Conservation (phyloP, 2,113 vertebrate species). For the Odontesthes bonariensis region DNA sequence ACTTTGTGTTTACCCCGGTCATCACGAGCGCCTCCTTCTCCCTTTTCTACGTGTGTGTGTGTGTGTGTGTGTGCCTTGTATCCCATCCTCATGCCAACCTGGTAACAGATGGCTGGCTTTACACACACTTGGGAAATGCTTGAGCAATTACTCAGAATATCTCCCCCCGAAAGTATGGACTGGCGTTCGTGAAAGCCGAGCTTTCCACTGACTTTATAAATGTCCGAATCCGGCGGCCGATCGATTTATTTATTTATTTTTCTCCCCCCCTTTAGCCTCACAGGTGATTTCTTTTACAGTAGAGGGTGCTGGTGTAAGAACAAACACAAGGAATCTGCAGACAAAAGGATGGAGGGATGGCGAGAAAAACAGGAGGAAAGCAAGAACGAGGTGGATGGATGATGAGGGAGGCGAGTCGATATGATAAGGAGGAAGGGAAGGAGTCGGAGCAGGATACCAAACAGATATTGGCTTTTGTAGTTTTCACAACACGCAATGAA, state of each 20-base stretch:
- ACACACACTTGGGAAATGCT: conserved; percentile 23
- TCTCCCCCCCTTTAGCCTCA: neutral
- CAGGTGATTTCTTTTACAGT: conserved; percentile 28
- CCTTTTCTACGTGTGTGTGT: conserved; percentile 28
- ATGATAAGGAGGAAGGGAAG: neutral
- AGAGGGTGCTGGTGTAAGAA: conserved; percentile 46
- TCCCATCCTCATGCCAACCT: conserved; percentile 16
- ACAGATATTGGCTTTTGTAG: neutral
- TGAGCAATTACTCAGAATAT: neutral
- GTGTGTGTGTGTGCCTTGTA: conserved; percentile 27
- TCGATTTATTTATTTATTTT: too few species aligned
- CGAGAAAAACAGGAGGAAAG: neutral
- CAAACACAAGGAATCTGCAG: conserved; percentile 9
- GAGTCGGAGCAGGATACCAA: neutral
- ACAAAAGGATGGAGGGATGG: conserved; percentile 35
- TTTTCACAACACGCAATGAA: conserved; percentile 5
- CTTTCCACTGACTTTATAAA: too few species aligned
- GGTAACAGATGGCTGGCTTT: conserved; percentile 39
- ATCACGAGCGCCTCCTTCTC: conserved; percentile 43
- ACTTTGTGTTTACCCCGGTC: conserved; percentile 62
- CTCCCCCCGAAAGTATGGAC: neutral
- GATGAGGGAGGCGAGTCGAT: neutral
- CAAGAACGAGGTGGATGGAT: neutral
- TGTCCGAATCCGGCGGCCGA: neutral
- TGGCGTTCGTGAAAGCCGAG: too few species aligned